Evolutionary conservation across 2,797 vertebrate genomes (phyloP).

Genomic region (Orientallactaga sibirica): DNA sequence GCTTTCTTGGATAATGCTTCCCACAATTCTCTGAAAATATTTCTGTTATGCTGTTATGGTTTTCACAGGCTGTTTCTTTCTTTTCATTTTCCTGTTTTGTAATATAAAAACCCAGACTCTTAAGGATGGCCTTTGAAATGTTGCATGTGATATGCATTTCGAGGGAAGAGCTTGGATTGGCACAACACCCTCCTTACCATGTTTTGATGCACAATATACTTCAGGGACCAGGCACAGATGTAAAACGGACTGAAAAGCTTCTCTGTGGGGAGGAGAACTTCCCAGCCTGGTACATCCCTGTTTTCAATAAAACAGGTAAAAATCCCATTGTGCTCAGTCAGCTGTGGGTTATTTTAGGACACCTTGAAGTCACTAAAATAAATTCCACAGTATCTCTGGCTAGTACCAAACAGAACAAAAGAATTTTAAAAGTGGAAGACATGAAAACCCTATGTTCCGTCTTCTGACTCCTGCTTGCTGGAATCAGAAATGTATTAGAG

Average conservation of each 20-base stretch:
- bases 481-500: not conserved
- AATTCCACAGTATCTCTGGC: slow-evolving; percentile 6
- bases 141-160: slow-evolving; percentile 45
- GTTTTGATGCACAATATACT: slow-evolving; percentile 30
- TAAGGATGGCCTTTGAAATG: slow-evolving; percentile 72
- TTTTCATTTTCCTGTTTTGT: slow-evolving; percentile 47
- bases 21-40: slow-evolving; percentile 11
- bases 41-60: slow-evolving; percentile 35
- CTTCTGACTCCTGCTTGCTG: not conserved
- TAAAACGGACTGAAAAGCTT: not conserved
- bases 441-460: not conserved
- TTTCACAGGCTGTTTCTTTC: slow-evolving; percentile 39
- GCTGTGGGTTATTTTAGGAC: slow-evolving; percentile 20
- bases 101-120: slow-evolving; percentile 68
- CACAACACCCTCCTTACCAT: not conserved
- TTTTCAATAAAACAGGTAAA: slow-evolving; percentile 42
- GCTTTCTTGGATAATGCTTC: slow-evolving; percentile 43
- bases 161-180: slow-evolving; percentile 24
- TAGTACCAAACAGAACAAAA: slow-evolving; percentile 38
- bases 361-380: slow-evolving; percentile 33
- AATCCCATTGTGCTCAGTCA: not conserved
- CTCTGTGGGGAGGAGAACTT: not conserved
- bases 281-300: not conserved
- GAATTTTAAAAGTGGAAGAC: slow-evolving; percentile 4
- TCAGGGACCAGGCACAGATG: slow-evolving; percentile 36